These are phyloP conservation scores for Andrena dorsata DNA, from an alignment of 2,888 invertebrate genomes.

Conservation along the genomic window DNA sequence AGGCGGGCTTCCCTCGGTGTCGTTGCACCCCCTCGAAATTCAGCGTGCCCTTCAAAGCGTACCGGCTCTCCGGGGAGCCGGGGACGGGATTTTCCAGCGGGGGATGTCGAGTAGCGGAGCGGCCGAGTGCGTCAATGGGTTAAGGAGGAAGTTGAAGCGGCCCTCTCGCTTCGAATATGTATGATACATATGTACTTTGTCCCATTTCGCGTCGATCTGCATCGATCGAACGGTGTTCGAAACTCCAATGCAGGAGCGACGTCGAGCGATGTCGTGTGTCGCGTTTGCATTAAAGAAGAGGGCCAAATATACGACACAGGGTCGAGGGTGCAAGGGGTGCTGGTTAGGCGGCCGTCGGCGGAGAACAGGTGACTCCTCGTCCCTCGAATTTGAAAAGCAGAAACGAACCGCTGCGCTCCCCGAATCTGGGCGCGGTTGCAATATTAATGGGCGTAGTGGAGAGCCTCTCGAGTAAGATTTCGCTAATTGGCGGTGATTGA, in stretches of 20 bases:
- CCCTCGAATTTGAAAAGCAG: not conserved
- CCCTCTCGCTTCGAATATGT: slow-evolving; percentile 13
- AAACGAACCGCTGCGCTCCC: not conserved
- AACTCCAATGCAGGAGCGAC: too few relatives aligned
- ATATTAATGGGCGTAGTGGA: not conserved
- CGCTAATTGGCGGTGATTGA: slow-evolving; percentile 26
- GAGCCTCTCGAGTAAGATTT: not conserved
- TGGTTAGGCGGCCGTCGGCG: not conserved
- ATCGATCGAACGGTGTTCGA: not conserved
- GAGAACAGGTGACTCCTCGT: too few relatives aligned
- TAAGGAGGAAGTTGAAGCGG: slow-evolving; percentile 49
- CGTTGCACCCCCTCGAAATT: not conserved
- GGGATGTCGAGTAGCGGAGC: slow-evolving; percentile 19
- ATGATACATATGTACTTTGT: not conserved
- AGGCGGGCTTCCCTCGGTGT: not conserved
- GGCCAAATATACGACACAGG: not conserved
- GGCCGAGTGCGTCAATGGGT: slow-evolving; percentile 54
- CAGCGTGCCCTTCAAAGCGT: slow-evolving; percentile 10
- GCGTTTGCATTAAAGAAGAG: not conserved
- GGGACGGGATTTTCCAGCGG: slow-evolving; percentile 15
- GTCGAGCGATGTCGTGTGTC: too few relatives aligned
- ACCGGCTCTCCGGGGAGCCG: slow-evolving; percentile 7
- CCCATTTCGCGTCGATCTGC: not conserved
- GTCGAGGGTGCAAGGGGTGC: not conserved
- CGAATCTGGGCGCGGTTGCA: slow-evolving; percentile 29